A percentile compares a stretch with the other conserved stretches of the same genome.
These are phyloP conservation scores for Catharus minimus DNA, from an alignment of 2,113 vertebrate genomes.

Conservation along the genomic window DNA sequence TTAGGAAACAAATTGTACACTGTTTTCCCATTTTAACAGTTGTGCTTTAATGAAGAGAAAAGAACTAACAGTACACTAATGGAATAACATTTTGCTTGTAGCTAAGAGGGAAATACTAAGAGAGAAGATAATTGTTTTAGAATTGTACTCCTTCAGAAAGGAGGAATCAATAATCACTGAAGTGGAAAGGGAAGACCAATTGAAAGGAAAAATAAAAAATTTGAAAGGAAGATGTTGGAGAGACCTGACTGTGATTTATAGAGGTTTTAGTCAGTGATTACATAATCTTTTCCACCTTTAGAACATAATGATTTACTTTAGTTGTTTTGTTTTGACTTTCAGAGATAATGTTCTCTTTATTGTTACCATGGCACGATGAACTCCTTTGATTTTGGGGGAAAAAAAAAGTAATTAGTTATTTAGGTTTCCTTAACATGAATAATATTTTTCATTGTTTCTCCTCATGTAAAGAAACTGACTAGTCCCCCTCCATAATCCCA, in stretches of 20 bases:
- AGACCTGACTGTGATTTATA: not conserved
- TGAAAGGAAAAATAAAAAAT: not conserved
- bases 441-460: not conserved
- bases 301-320: not conserved
- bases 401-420: not conserved
- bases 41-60: not conserved
- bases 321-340: not conserved
- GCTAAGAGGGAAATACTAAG: not conserved
- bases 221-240: not conserved
- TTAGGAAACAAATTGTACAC: not conserved
- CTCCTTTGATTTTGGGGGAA: not conserved
- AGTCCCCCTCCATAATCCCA: not conserved
- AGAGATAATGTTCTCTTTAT: not conserved
- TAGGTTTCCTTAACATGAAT: not conserved
- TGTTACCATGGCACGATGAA: not conserved
- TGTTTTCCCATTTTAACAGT: not conserved
- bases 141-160: not conserved
- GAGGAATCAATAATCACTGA: constrained; percentile 4
- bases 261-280: not conserved
- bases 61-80: not conserved
- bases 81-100: not conserved
- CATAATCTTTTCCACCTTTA: not conserved
- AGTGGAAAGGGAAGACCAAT: not conserved
- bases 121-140: constrained; percentile 2
- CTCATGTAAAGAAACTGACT: not conserved